Base-by-base conservation (phyloP, 2,888 invertebrate genomes). In the Napeogenes sylphis region DNA sequence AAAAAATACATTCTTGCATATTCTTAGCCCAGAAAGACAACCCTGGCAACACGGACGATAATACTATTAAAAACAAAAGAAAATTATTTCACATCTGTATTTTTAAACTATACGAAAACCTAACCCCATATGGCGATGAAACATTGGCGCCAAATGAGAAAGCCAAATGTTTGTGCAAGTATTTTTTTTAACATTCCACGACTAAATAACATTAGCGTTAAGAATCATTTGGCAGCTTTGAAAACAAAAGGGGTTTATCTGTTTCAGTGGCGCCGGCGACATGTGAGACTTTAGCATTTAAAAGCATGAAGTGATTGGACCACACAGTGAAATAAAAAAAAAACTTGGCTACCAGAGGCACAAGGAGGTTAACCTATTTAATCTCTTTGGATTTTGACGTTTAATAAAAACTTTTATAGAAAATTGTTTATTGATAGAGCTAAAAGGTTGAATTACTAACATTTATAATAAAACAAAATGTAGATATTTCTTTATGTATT, bases 81-180 rank as follows among this genome's bases (percentile, higher is more conserved):
- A 21, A 21, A 47, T 21, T 14, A 6, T 47, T 47, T 14, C 45
- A 14, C 42, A 56, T 47, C 32, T 32, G 12, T 42, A n/a, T 4
- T 33, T 30, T 38, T 38, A 51, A 42, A 12, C 35, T 35, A 2
- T 3, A 42, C 3, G 8, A 51, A 4, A 67, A 60, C 65, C 64
- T 61, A 70, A 73, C 69, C 71, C 68, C 72, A 66, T 47, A 42
- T 47, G 14, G 46, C 61, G 66, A 72, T 66, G 74, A 80, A 77
- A 75, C 70, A 72, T 63, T 60, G 78, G 79, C 81, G 80, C 78
- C 80, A 42, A 68, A 67, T 71, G 70, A 70, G 70, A 78, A 74
- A 75, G 75, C 70, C 76, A 72, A 69, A 58, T 68, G 64, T 73
- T 72, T 73, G 72, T 71, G 73, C 74, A 73, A 76, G 68, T 72